phyloP scores from a whole-genome alignment of 2,888 invertebrate species.

The Heteromyza rotundicornis region DNA sequence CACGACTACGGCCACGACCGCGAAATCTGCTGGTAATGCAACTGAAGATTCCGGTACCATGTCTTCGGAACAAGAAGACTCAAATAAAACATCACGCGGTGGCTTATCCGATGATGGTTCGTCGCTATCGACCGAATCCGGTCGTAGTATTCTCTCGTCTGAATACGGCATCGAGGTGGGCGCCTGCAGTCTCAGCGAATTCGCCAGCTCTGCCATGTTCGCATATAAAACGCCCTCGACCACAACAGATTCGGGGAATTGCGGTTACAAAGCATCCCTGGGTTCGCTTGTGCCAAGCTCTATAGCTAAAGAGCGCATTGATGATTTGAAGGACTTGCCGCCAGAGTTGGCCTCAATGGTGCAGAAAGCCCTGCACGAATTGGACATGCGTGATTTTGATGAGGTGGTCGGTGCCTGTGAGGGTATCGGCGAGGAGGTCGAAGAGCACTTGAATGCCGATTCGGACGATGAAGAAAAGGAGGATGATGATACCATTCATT shows the following conservation, averaged over 20 bases:
- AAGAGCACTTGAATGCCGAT: neutral
- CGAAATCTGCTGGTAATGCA: slow-evolving; percentile 59
- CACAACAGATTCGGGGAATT: slow-evolving; percentile 51
- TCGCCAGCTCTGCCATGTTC: slow-evolving; percentile 40
- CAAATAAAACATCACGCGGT: slow-evolving; percentile 43
- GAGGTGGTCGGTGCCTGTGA: slow-evolving; percentile 38
- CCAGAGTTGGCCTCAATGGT: slow-evolving; percentile 69
- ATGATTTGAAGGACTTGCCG: slow-evolving; percentile 65
- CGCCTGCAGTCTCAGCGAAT: slow-evolving; percentile 39
- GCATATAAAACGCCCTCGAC: slow-evolving; percentile 49
- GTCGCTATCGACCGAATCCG: slow-evolving; percentile 58
- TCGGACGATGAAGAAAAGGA: neutral
- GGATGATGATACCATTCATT: neutral
- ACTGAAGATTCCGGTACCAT: slow-evolving; percentile 58
- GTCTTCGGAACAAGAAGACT: slow-evolving; percentile 50
- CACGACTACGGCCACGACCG: slow-evolving; percentile 32
- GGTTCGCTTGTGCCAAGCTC: slow-evolving; percentile 46
- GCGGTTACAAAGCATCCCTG: slow-evolving; percentile 23
- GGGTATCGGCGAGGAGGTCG: neutral
- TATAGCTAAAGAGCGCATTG: slow-evolving; percentile 61
- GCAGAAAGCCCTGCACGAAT: slow-evolving; percentile 65
- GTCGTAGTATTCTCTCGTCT: slow-evolving; percentile 56
- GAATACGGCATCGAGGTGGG: slow-evolving; percentile 54
- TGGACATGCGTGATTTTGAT: slow-evolving; percentile 59
- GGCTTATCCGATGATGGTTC: slow-evolving; percentile 50